Evolutionary conservation across 2,888 invertebrate genomes (phyloP).

Genomic region (Corythucha ciliata): DNA sequence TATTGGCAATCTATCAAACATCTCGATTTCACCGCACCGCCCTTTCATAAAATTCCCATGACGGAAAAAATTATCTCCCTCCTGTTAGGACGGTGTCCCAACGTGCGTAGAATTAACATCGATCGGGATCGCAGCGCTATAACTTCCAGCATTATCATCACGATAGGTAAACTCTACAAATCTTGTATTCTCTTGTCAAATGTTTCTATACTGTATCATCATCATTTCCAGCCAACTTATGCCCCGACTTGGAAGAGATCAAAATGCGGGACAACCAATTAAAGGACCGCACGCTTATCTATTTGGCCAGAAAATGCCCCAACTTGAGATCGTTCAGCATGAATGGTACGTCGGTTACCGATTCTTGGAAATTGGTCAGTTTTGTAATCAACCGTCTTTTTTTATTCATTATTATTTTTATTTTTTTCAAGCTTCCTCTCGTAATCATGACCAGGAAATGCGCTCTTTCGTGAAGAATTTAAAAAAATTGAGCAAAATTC

Average conservation of each 20-base stretch:
- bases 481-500: conserved; percentile 19
- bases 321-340: conserved; percentile 23
- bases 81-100: conserved; percentile 22
- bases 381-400: neutral
- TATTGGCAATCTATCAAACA: conserved; percentile 22
- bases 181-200: neutral
- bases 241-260: conserved; percentile 23
- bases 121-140: conserved; percentile 20
- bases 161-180: conserved; percentile 16
- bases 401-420: no score
- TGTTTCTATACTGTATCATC: neutral
- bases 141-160: conserved; percentile 19
- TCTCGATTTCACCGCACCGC: conserved; percentile 24
- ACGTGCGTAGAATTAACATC: conserved; percentile 23
- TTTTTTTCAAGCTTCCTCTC: conserved; percentile 14
- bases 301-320: conserved; percentile 22
- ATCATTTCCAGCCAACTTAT: conserved; percentile 16
- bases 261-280: conserved; percentile 20
- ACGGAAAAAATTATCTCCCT: conserved; percentile 15
- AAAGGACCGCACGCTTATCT: conserved; percentile 23
- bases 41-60: conserved; percentile 5
- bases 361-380: no score
- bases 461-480: conserved; percentile 24
- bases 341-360: conserved; percentile 18
- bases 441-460: conserved; percentile 25